Evolutionary conservation across 2,113 vertebrate genomes (phyloP).

Genomic region (Ploceus nigricollis): DNA sequence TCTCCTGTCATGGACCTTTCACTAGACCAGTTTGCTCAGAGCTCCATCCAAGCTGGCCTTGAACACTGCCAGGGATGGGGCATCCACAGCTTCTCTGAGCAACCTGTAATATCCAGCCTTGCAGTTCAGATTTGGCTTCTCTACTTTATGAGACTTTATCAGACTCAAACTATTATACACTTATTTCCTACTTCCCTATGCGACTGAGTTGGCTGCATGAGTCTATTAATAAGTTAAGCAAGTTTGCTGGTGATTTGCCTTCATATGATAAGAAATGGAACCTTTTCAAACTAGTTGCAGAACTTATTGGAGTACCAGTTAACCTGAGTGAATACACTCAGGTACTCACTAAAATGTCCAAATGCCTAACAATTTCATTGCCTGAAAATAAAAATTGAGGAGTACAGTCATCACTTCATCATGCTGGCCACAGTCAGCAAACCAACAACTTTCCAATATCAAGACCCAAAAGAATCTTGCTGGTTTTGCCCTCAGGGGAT

Average conservation of each 20-base stretch:
- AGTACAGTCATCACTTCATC: background rate
- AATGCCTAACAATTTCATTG: background rate
- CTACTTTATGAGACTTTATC: background rate
- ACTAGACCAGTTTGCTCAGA: background rate
- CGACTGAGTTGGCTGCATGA: background rate
- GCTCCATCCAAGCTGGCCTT: background rate
- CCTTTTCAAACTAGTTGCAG: background rate
- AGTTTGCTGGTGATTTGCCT: background rate
- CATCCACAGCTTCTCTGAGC: background rate
- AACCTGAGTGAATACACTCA: background rate
- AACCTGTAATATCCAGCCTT: background rate
- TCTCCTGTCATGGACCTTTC: background rate
- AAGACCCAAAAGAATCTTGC: background rate
- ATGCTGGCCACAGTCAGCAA: background rate
- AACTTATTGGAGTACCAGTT: background rate
- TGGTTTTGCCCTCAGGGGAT: background rate
- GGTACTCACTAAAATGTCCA: background rate
- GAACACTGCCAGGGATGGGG: background rate
- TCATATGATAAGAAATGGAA: background rate
- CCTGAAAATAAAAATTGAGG: background rate
- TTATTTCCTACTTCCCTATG: background rate
- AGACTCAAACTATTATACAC: background rate
- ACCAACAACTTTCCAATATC: background rate
- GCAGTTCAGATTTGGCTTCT: background rate
- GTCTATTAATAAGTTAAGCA: background rate